phyloP scores from a whole-genome alignment of 2,888 invertebrate species.

The Eupsilia transversa region DNA sequence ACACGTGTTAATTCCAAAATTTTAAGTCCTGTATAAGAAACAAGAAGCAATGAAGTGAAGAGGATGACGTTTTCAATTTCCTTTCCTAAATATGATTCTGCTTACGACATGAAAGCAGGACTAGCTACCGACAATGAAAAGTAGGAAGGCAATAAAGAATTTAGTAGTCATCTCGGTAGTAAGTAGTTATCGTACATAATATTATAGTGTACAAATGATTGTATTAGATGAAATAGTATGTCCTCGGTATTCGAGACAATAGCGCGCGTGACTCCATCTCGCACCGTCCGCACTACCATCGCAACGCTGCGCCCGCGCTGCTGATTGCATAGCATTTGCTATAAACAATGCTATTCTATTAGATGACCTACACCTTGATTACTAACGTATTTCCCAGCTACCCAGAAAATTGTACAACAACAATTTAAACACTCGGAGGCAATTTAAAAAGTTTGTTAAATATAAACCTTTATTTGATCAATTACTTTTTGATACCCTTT shows the following conservation, averaged over 20 bases:
- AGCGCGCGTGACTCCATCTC: slow-evolving; percentile 83
- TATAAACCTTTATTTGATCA: slow-evolving; percentile 83
- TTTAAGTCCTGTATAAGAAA: not conserved
- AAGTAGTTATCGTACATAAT: slow-evolving; percentile 67
- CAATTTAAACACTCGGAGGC: slow-evolving; percentile 66
- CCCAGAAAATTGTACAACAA: slow-evolving; percentile 69
- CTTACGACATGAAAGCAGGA: not conserved
- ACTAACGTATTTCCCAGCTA: slow-evolving; percentile 71
- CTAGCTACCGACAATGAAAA: not conserved
- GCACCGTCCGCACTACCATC: slow-evolving; percentile 62
- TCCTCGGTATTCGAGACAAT: slow-evolving; percentile 78
- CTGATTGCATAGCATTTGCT: slow-evolving; percentile 75
- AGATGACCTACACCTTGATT: slow-evolving; percentile 71
- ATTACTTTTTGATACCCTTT: slow-evolving; percentile 86
- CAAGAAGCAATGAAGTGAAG: not conserved
- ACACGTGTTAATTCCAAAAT: not conserved
- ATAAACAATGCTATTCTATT: slow-evolving; percentile 76
- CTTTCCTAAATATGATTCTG: not conserved
- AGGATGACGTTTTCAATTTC: not conserved
- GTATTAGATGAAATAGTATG: slow-evolving; percentile 75
- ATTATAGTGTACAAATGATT: slow-evolving; percentile 69
- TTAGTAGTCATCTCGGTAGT: slow-evolving; percentile 75
- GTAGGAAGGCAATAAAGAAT: slow-evolving; percentile 41
- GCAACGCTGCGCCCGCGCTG: slow-evolving; percentile 60
- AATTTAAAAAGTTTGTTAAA: slow-evolving; percentile 73